Evolutionary conservation across 2,113 vertebrate species (phyloP).

Genomic region (Clarias macrocephalus): DNA sequence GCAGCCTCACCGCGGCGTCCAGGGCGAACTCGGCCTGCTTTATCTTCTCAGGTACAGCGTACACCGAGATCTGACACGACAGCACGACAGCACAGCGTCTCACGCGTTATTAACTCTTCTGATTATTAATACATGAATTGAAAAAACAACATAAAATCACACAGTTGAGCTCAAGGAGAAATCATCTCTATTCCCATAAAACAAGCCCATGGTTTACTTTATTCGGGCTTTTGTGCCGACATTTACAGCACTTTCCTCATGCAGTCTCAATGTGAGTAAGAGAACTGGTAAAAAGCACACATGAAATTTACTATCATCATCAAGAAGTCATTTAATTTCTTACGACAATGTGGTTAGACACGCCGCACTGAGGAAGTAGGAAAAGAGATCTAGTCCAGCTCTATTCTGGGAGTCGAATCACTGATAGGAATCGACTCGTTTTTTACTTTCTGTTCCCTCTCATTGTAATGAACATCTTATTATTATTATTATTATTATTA

Average conservation of each 20-base stretch:
- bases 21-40: slow-evolving; percentile 81
- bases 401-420: too few relatives aligned
- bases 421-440: too few relatives aligned
- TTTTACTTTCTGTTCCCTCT: not conserved
- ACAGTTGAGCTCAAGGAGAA: too few relatives aligned
- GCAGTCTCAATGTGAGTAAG: not conserved
- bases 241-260: not conserved
- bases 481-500: not conserved
- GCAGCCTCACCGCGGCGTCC: slow-evolving; percentile 82
- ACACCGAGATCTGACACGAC: slow-evolving; percentile 79
- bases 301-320: not conserved
- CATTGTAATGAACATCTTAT: not conserved
- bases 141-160: not conserved
- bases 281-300: not conserved
- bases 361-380: not conserved
- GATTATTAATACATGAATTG: too few relatives aligned
- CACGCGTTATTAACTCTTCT: not conserved
- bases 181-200: too few relatives aligned
- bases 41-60: slow-evolving; percentile 83
- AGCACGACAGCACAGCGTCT: not conserved
- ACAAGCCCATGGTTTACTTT: too few relatives aligned
- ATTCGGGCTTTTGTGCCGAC: not conserved
- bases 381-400: not conserved
- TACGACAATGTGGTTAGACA: not conserved
- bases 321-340: not conserved